These are phyloP conservation scores for Melinopterus prodromus DNA, from an alignment of 2,888 invertebrate species.

Conservation along the genomic window DNA sequence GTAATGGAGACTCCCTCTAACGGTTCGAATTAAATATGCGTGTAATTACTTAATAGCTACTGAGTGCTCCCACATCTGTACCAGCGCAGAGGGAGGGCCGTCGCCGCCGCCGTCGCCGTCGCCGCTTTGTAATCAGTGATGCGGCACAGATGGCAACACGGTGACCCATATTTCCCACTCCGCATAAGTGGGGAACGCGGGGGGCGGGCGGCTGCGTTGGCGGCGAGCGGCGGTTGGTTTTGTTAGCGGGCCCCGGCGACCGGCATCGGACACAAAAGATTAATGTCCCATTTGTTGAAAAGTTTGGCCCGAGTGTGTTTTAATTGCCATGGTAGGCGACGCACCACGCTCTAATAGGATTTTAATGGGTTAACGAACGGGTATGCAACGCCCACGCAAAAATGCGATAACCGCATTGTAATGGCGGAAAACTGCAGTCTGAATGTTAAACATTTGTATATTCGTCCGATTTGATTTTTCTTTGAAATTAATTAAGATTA, in stretches of 20 bases:
- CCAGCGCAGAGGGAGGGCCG: background rate
- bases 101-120: background rate
- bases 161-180: conserved; percentile 19
- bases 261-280: conserved; percentile 21
- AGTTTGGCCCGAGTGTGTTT: conserved; percentile 23
- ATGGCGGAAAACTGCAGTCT: no score
- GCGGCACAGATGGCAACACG: conserved; percentile 21
- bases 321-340: conserved; percentile 17
- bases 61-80: background rate
- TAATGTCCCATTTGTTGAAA: conserved; percentile 22
- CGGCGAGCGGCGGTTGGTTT: conserved; percentile 7
- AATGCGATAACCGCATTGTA: background rate
- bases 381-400: background rate
- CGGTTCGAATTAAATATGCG: background rate
- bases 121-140: conserved; percentile 19
- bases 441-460: no score
- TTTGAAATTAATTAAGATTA: no score
- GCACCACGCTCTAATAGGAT: conserved; percentile 17
- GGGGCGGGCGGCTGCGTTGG: background rate
- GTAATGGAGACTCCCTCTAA: background rate
- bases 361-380: conserved; percentile 6
- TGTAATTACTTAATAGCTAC: conserved; percentile 4
- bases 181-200: background rate
- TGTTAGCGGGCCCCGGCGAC: conserved; percentile 9
- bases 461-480: no score